A percentile compares a stretch with the other conserved stretches of the same genome.
These are phyloP conservation scores for Myotis yumanensis DNA, from an alignment of 2,113 vertebrate genomes.

Conservation along the genomic window DNA sequence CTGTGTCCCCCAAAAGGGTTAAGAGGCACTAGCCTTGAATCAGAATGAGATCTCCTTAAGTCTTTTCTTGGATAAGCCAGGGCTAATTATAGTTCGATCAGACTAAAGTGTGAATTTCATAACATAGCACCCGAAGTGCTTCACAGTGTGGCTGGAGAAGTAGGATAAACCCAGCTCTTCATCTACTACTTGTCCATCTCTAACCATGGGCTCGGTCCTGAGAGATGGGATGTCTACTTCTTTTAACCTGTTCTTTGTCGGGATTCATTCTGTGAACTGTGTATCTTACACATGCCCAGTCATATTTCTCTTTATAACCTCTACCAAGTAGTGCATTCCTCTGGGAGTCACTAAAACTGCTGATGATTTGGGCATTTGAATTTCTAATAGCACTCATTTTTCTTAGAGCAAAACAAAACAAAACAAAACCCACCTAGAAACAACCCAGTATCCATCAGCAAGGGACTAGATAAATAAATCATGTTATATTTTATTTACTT, in stretches of 20 bases:
- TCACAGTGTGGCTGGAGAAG: neutral
- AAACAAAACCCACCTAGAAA: neutral
- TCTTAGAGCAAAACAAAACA: neutral
- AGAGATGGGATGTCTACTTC: neutral
- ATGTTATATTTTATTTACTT: neutral
- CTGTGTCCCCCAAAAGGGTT: neutral
- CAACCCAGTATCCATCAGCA: neutral
- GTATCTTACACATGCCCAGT: neutral
- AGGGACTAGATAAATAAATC: neutral
- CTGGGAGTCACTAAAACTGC: neutral
- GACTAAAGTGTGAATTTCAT: neutral
- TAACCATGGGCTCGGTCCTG: neutral
- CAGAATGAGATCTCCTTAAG: neutral
- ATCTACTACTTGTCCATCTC: neutral
- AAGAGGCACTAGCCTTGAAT: neutral
- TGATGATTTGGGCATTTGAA: neutral
- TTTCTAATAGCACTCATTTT: neutral
- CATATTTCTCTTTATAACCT: neutral
- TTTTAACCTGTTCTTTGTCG: neutral
- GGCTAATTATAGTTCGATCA: neutral
- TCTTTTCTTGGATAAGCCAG: neutral
- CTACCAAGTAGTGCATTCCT: neutral
- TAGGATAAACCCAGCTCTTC: neutral
- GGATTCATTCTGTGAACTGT: neutral
- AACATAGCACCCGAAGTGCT: neutral